Conservation (phyloP, 1,140 invertebrate species). For the Drosophila littoralis region DNA sequence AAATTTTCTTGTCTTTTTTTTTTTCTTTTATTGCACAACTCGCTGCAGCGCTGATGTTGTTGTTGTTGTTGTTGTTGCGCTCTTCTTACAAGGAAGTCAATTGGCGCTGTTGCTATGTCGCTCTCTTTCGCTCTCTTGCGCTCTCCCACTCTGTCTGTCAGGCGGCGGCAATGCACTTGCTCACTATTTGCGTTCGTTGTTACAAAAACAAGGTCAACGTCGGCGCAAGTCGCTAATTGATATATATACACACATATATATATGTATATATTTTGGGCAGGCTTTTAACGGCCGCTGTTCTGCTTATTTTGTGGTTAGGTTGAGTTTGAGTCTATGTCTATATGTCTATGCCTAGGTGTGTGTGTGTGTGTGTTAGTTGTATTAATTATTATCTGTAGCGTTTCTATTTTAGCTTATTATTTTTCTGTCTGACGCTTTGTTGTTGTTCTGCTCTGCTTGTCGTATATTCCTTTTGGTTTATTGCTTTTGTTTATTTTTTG, state of each 20-base stretch:
- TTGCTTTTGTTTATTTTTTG: constrained; percentile 37
- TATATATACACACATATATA: background rate
- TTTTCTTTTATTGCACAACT: constrained; percentile 41
- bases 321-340: constrained; percentile 42
- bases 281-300: constrained; percentile 31
- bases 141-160: constrained; percentile 1
- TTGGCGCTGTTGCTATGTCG: constrained; percentile 42
- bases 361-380: constrained; percentile 30
- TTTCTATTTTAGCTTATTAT: constrained; percentile 56
- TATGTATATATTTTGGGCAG: constrained; percentile 43
- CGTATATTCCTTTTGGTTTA: constrained; percentile 66
- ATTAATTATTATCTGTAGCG: constrained; percentile 55
- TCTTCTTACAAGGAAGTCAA: constrained; percentile 51
- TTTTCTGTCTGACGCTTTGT: constrained; percentile 38
- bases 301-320: constrained; percentile 57
- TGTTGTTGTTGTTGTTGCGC: constrained; percentile 15
- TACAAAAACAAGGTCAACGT: constrained; percentile 72
- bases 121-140: constrained; percentile 6
- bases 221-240: constrained; percentile 46
- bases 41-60: constrained; percentile 3
- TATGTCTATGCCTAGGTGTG: constrained; percentile 25
- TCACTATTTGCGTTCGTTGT: constrained; percentile 24
- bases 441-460: constrained; percentile 31
- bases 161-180: constrained; percentile 59
- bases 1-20: background rate